A percentile compares a stretch with the other conserved stretches of the same genome.
Evolutionary conservation across 2,797 vertebrate species (phyloP).

Genomic region (Cossypha dichroa): DNA sequence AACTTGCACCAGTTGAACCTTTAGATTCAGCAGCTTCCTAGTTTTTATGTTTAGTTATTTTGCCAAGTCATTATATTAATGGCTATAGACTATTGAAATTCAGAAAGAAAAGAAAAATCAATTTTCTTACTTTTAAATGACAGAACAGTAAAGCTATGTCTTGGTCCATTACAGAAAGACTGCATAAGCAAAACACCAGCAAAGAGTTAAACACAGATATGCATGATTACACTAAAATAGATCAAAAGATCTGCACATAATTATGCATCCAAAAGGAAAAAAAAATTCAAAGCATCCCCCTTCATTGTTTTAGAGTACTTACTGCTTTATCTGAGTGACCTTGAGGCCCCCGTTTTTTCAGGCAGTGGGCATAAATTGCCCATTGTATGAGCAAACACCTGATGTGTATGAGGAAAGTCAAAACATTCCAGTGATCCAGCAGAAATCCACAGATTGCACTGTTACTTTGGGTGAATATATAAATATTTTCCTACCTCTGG

Average conservation of each 20-base stretch:
- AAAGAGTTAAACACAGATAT: not conserved
- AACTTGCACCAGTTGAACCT: not conserved
- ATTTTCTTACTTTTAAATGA: not conserved
- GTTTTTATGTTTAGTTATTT: not conserved
- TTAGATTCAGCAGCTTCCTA: not conserved
- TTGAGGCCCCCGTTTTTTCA: not conserved
- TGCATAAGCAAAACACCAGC: not conserved
- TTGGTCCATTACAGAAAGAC: not conserved
- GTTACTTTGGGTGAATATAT: not conserved
- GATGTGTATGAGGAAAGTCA: not conserved
- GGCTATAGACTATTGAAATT: not conserved
- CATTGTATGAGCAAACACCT: not conserved
- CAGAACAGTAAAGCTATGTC: not conserved
- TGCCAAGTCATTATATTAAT: not conserved
- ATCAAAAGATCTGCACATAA: not conserved
- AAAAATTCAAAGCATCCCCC: accelerated
- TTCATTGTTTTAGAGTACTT: not conserved
- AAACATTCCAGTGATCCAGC: not conserved
- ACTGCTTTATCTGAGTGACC: not conserved
- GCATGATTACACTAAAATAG: not conserved
- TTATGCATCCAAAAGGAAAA: not conserved
- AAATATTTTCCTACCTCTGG: not conserved
- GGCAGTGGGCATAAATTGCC: not conserved
- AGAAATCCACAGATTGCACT: not conserved
- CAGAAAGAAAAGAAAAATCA: not conserved